phyloP scores from a whole-genome alignment of 2,113 vertebrate species.

The Leptobrachium leishanense region DNA sequence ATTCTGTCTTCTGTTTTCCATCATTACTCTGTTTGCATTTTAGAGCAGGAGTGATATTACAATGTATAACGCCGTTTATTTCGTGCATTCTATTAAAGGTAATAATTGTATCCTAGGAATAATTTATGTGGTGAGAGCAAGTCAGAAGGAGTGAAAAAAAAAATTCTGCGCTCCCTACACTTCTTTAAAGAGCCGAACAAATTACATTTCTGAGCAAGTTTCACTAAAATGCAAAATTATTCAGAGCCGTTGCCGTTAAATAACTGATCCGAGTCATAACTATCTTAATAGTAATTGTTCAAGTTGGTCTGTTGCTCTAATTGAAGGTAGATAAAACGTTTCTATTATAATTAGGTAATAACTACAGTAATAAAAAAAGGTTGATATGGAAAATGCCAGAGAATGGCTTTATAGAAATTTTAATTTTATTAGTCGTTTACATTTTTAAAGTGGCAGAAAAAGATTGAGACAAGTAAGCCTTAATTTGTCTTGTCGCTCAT shows the following conservation, averaged over 20 bases:
- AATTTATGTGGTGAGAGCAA: background rate
- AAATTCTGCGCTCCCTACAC: background rate
- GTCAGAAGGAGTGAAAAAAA: background rate
- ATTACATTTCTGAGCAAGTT: constrained; percentile 11
- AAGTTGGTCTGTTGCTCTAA: constrained; percentile 27
- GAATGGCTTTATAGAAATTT: constrained; percentile 9
- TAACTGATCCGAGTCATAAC: constrained; percentile 32
- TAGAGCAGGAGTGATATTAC: background rate
- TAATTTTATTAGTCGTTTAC: background rate
- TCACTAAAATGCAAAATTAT: constrained; percentile 24
- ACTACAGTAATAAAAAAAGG: constrained; percentile 34
- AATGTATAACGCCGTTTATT: background rate
- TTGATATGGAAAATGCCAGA: constrained; percentile 3
- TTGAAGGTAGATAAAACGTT: constrained; percentile 42
- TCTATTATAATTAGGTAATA: constrained; percentile 44
- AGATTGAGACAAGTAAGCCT: too few species aligned
- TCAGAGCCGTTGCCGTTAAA: constrained; percentile 16
- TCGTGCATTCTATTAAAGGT: constrained; percentile 1
- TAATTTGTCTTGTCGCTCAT: too few species aligned
- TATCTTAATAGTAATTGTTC: constrained; percentile 30
- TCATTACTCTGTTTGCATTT: background rate
- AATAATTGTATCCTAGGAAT: constrained; percentile 1
- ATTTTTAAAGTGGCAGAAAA: background rate
- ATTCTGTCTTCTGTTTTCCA: background rate
- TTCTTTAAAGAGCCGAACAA: constrained; percentile 15